phyloP scores from a whole-genome alignment of 2,797 vertebrate genomes.

The Amniataba percoides region DNA sequence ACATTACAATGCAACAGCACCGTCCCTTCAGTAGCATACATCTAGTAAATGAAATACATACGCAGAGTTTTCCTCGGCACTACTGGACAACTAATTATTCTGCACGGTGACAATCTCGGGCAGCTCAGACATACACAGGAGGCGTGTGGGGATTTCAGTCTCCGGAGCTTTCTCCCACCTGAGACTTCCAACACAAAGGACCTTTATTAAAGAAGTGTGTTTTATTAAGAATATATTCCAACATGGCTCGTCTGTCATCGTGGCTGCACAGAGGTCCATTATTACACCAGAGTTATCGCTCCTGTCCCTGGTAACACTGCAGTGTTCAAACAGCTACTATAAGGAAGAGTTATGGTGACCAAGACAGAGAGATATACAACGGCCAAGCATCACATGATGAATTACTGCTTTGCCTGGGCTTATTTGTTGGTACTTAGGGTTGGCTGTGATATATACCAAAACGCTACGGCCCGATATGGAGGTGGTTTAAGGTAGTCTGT shows the following conservation, averaged over 20 bases:
- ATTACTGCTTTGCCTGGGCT: constrained; percentile 76
- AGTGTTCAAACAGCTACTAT: constrained; percentile 80
- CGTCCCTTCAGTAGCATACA: neutral
- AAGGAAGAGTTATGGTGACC: constrained; percentile 81
- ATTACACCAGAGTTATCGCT: constrained; percentile 83
- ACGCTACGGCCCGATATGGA: constrained; percentile 55
- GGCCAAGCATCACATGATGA: constrained; percentile 76
- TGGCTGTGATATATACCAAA: constrained; percentile 77
- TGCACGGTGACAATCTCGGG: constrained; percentile 34
- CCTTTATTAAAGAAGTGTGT: constrained; percentile 68
- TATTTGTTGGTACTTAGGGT: constrained; percentile 79
- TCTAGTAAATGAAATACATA: constrained; percentile 32
- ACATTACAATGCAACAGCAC: neutral
- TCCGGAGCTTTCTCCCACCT: constrained; percentile 33
- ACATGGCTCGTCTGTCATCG: constrained; percentile 76
- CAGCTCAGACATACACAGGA: constrained; percentile 19
- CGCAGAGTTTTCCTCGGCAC: neutral
- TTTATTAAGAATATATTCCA: constrained; percentile 78
- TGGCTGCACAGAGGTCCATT: constrained; percentile 75
- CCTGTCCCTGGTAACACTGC: constrained; percentile 79
- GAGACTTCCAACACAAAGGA: constrained; percentile 44
- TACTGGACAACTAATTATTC: constrained; percentile 41
- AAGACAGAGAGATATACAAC: constrained; percentile 81
- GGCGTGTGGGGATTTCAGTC: constrained; percentile 32
- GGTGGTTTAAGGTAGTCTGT: constrained; percentile 64